A percentile compares a stretch with the other conserved stretches of the same genome.
Evolutionary conservation across 2,888 invertebrate genomes (phyloP).

Genomic region (Metopia argyrocephala): DNA sequence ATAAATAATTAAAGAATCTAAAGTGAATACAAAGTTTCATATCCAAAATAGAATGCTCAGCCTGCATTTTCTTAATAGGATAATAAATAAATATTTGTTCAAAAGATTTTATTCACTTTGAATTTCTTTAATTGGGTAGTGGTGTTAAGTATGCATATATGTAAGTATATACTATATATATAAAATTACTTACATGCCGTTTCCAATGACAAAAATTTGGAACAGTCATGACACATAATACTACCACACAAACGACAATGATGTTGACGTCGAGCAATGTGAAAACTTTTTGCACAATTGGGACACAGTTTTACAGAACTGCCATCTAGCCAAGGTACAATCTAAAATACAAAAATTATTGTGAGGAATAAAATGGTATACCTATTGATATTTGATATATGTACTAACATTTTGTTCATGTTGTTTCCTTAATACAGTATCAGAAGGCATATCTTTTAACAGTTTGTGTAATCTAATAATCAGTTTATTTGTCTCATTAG

Average conservation of each 20-base stretch:
- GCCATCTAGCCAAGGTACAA: constrained; percentile 96
- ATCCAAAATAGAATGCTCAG: too few species aligned
- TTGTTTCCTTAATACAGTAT: constrained; percentile 86
- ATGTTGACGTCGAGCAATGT: constrained; percentile 92
- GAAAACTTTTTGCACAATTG: constrained; percentile 93
- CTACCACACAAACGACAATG: constrained; percentile 97
- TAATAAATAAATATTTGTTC: too few species aligned
- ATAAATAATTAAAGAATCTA: too few species aligned
- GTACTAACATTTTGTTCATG: constrained; percentile 82
- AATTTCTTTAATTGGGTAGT: too few species aligned
- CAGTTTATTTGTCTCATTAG: constrained; percentile 96
- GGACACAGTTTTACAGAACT: constrained; percentile 93
- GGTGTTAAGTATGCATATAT: too few species aligned
- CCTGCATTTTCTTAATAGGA: too few species aligned
- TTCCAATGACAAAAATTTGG: constrained; percentile 88
- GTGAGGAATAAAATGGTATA: background rate
- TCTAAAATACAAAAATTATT: constrained; percentile 73
- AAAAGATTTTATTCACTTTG: too few species aligned
- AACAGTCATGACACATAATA: constrained; percentile 95
- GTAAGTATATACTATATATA: too few species aligned
- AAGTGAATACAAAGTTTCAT: too few species aligned
- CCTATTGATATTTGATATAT: background rate
- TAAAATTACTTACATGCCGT: constrained; percentile 84
- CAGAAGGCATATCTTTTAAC: constrained; percentile 87
- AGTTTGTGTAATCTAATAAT: constrained; percentile 95